A percentile compares a stretch with the other conserved stretches of the same genome.
Conservation (phyloP, 2,113 vertebrate genomes). For the Dendropsophus ebraccatus region DNA sequence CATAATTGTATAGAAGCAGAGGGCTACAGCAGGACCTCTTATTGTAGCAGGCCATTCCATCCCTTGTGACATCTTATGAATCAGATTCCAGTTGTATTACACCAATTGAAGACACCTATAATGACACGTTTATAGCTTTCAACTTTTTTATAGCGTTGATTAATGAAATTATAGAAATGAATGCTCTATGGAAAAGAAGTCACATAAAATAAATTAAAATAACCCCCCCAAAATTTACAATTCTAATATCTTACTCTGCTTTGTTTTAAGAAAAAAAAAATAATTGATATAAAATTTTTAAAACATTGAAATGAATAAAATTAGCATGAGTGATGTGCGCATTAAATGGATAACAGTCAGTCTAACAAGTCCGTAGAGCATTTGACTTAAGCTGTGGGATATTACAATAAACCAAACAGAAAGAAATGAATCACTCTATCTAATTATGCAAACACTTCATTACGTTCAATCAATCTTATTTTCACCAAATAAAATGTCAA, state of each 20-base stretch:
- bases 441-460: slow-evolving; percentile 48
- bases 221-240: not conserved
- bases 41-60: too few relatives aligned
- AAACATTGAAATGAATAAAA: slow-evolving; percentile 35
- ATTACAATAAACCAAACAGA: slow-evolving; percentile 32
- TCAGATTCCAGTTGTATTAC: not conserved
- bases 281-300: slow-evolving; percentile 37
- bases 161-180: not conserved
- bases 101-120: not conserved
- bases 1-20: too few relatives aligned
- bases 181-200: not conserved
- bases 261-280: not conserved
- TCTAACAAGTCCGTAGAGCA: slow-evolving; percentile 40
- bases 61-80: not conserved
- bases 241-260: not conserved
- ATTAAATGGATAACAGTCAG: slow-evolving; percentile 35
- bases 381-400: slow-evolving; percentile 18
- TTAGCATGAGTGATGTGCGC: slow-evolving; percentile 21
- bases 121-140: not conserved
- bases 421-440: slow-evolving; percentile 11
- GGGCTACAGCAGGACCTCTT: not conserved
- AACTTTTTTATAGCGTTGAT: too few relatives aligned
- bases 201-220: not conserved
- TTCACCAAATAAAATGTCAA: slow-evolving; percentile 14
- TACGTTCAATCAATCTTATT: slow-evolving; percentile 41